Percentiles rank a stretch among this genome's conserved stretches.
Conservation (phyloP, 23 tunicate genomes). For the Halocynthia roretzi region DNA sequence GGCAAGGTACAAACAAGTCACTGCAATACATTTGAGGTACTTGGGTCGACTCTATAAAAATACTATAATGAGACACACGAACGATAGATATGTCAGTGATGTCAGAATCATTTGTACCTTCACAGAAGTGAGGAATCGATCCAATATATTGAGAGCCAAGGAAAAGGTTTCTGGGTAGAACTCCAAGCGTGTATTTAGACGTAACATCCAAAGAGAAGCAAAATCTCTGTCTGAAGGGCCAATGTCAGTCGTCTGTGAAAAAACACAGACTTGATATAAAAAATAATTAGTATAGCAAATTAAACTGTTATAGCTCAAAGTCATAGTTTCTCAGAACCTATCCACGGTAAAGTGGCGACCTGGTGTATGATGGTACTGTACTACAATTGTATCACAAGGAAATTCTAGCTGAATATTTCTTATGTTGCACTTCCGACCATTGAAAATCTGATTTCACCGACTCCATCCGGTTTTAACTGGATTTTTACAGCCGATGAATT, state of each 20-base stretch:
- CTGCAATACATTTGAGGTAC: constrained; percentile 87
- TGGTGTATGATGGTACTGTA: no score
- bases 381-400: no score
- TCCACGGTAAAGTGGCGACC: no score
- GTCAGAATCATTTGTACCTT: constrained; percentile 31
- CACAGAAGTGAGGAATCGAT: constrained; percentile 75
- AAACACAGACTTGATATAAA: neutral
- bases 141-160: constrained; percentile 56
- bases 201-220: constrained; percentile 44
- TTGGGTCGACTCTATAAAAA: constrained; percentile 65
- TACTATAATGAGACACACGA: neutral
- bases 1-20: constrained; percentile 80
- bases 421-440: no score
- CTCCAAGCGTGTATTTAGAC: constrained; percentile 40
- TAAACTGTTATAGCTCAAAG: no score
- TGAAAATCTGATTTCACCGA: no score
- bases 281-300: no score
- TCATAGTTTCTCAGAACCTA: no score
- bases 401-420: no score
- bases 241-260: constrained; percentile 28
- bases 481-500: no score
- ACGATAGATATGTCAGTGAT: neutral
- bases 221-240: constrained; percentile 60
- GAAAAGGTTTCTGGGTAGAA: constrained; percentile 90
- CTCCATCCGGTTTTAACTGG: no score